These are phyloP conservation scores for Carduelis carduelis DNA, from an alignment of 2,797 vertebrate species.

Conservation along the genomic window DNA sequence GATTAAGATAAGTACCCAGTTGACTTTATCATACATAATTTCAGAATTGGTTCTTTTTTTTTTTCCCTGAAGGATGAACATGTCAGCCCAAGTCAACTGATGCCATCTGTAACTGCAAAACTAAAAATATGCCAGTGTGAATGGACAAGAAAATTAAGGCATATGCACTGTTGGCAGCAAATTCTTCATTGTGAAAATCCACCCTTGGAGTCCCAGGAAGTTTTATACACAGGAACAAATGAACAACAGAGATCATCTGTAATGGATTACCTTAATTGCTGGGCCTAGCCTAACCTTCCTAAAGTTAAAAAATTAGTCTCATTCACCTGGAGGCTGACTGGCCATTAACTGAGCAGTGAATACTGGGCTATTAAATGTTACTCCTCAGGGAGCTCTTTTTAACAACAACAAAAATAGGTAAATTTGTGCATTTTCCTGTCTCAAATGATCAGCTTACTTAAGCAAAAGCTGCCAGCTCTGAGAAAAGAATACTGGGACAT, in stretches of 20 bases:
- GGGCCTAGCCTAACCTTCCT: conserved; percentile 10
- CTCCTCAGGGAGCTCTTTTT: conserved; percentile 19
- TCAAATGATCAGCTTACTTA: not conserved
- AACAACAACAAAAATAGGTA: not conserved
- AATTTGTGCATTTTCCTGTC: not conserved
- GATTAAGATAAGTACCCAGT: conserved; percentile 47
- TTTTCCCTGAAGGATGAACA: conserved; percentile 34
- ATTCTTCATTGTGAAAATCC: conserved; percentile 33
- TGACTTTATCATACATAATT: conserved; percentile 34
- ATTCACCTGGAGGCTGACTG: not conserved
- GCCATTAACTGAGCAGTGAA: not conserved
- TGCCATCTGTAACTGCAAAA: conserved; percentile 43
- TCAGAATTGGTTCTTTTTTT: conserved; percentile 29
- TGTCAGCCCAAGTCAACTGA: conserved; percentile 48
- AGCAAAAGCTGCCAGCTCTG: not conserved
- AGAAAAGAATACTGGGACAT: not conserved
- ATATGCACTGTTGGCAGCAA: conserved; percentile 8
- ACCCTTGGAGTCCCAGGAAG: not conserved
- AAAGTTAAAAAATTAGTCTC: conserved; percentile 25
- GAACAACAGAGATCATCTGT: conserved; percentile 12
- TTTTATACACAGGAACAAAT: conserved; percentile 24
- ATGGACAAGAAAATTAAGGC: conserved; percentile 39
- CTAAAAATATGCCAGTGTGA: conserved; percentile 22
- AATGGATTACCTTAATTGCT: conserved; percentile 30
- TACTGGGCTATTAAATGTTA: not conserved